phyloP scores from a whole-genome alignment of 2,797 vertebrate species.

The Bovichtus variegatus region DNA sequence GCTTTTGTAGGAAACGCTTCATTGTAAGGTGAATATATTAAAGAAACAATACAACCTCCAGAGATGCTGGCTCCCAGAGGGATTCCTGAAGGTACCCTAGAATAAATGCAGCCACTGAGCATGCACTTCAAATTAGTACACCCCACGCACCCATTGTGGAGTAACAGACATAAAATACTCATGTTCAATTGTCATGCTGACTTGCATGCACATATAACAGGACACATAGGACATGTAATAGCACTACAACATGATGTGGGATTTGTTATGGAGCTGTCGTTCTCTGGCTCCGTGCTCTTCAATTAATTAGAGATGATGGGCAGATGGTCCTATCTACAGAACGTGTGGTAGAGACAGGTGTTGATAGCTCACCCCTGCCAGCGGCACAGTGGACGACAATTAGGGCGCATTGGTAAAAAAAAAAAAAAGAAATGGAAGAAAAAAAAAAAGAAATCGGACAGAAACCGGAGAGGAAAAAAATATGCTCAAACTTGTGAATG shows the following conservation, averaged over 20 bases:
- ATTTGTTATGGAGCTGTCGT: constrained; percentile 30
- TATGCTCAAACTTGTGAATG: background rate
- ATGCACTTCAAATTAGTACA: constrained; percentile 15
- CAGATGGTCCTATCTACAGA: constrained; percentile 54
- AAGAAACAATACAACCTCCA: constrained; percentile 41
- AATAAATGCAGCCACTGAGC: constrained; percentile 24
- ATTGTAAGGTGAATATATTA: constrained; percentile 38
- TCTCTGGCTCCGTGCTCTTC: constrained; percentile 28
- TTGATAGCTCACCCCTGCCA: constrained; percentile 22
- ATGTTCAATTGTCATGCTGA: constrained; percentile 7
- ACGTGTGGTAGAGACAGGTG: constrained; percentile 40
- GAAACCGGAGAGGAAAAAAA: background rate
- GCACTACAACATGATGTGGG: constrained; percentile 32
- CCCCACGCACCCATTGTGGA: background rate
- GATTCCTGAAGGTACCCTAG: constrained; percentile 16
- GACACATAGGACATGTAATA: constrained; percentile 31
- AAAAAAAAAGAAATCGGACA: background rate
- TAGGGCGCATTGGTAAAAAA: background rate
- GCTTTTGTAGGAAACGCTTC: constrained; percentile 47
- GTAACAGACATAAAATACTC: constrained; percentile 12
- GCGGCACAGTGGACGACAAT: constrained; percentile 3
- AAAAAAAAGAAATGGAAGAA: too few species aligned
- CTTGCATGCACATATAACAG: constrained; percentile 10
- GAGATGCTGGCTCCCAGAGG: constrained; percentile 27
- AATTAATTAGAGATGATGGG: constrained; percentile 55